Percentiles rank a stretch among this genome's conserved stretches.
These are phyloP conservation scores for Perccottus glenii DNA, from an alignment of 2,113 vertebrate genomes.

Conservation along the genomic window DNA sequence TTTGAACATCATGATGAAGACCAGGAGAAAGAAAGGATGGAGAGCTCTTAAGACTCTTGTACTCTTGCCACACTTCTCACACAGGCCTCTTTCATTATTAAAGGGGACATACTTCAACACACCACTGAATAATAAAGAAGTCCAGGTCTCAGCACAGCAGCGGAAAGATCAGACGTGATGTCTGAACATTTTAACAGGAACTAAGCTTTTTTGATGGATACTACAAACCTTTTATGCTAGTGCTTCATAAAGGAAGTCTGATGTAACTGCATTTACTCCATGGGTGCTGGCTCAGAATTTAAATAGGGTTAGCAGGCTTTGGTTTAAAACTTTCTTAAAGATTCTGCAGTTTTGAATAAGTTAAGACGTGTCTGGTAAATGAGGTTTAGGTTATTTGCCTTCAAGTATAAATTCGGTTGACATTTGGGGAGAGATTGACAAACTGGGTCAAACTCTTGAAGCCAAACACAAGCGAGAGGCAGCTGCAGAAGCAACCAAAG, in stretches of 20 bases:
- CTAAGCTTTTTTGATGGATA: conserved; percentile 7
- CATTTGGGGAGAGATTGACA: conserved; percentile 13
- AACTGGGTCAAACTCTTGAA: conserved; percentile 62
- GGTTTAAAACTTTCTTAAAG: not conserved
- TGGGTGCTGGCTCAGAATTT: not conserved
- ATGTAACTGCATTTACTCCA: not conserved
- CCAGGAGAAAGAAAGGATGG: not conserved
- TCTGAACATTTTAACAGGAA: conserved; percentile 35
- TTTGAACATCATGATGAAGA: conserved; percentile 14
- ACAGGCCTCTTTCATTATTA: conserved; percentile 64
- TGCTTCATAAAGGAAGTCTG: conserved; percentile 2
- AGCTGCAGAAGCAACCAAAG: conserved; percentile 27
- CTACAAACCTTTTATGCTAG: conserved; percentile 13
- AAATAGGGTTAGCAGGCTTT: not conserved
- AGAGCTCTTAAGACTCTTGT: conserved; percentile 34
- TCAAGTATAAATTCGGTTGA: conserved; percentile 7
- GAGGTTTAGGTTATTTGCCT: not conserved
- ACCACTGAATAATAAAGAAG: conserved; percentile 70
- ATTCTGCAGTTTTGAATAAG: not conserved
- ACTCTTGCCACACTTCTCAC: conserved; percentile 55
- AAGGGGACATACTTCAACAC: conserved; percentile 70
- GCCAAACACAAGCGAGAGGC: conserved; percentile 32
- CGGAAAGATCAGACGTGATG: conserved; percentile 27
- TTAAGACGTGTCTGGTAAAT: not conserved
- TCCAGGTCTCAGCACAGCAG: conserved; percentile 11